Evolutionary conservation across 2,797 vertebrate genomes (phyloP).

Genomic region (Numenius phaeopus): DNA sequence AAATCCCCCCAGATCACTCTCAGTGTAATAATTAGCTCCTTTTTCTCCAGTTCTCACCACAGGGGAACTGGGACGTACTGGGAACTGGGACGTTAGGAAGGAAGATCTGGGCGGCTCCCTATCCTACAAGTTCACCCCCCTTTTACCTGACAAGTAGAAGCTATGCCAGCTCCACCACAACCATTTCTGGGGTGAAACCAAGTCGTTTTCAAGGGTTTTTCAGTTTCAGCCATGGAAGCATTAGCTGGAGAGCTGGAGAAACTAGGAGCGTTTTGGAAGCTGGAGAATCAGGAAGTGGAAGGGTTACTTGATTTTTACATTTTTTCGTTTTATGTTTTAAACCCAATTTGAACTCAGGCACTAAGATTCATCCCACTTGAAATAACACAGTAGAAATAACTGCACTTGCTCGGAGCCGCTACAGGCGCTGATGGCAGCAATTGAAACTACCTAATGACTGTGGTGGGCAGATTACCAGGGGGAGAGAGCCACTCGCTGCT

Average conservation of each 20-base stretch:
- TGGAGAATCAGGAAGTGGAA: constrained; percentile 21
- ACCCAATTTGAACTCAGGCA: constrained; percentile 56
- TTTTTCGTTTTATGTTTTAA: constrained; percentile 58
- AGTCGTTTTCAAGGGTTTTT: neutral
- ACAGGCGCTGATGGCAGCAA: neutral
- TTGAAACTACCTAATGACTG: neutral
- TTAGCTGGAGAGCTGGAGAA: neutral
- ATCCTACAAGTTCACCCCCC: neutral
- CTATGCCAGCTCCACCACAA: neutral
- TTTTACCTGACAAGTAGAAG: neutral
- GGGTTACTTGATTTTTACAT: constrained; percentile 41
- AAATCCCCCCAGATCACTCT: too few relatives aligned
- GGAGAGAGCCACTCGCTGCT: neutral
- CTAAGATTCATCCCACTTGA: constrained; percentile 62
- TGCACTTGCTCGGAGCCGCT: neutral
- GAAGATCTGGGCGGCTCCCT: neutral
- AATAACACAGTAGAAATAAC: constrained; percentile 58
- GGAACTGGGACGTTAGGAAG: neutral
- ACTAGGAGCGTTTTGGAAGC: neutral
- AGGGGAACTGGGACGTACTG: too few relatives aligned
- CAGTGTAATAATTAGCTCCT: too few relatives aligned
- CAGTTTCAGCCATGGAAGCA: neutral
- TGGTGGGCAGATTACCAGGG: neutral
- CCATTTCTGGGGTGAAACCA: neutral
- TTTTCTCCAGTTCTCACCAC: too few relatives aligned